Percentiles rank a stretch among this genome's conserved stretches.
phyloP scores from a whole-genome alignment of 2,888 invertebrate species.

The Fissipunctia ypsillon region DNA sequence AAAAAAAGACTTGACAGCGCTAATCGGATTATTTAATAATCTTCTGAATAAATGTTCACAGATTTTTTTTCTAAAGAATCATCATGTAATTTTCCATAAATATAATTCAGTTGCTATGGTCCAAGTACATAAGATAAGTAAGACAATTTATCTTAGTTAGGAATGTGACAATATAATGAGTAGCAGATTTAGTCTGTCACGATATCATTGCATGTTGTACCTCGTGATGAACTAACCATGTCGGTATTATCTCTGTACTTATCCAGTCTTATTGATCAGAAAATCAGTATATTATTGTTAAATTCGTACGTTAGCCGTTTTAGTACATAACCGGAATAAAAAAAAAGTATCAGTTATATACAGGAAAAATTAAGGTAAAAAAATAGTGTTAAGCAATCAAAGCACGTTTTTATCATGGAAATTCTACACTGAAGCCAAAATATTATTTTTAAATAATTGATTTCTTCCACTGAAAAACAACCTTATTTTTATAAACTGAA shows the following conservation, averaged over 20 bases:
- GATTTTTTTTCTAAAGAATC: background rate
- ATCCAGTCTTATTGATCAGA: constrained; percentile 22
- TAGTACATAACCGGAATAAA: background rate
- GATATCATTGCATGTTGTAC: constrained; percentile 38
- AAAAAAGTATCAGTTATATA: background rate
- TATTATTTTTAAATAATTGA: background rate
- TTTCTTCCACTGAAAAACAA: background rate
- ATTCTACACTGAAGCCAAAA: background rate
- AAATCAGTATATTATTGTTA: constrained; percentile 4
- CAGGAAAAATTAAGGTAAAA: background rate
- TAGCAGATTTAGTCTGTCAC: constrained; percentile 43
- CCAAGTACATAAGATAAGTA: constrained; percentile 38
- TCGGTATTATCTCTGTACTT: constrained; percentile 29
- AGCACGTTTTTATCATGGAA: too few species aligned
- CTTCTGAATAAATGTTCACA: background rate
- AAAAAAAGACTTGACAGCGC: background rate
- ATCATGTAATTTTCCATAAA: constrained; percentile 27
- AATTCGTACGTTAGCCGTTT: constrained; percentile 3
- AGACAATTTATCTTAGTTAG: constrained; percentile 44
- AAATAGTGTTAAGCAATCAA: background rate
- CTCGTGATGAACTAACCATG: constrained; percentile 39
- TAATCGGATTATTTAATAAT: background rate
- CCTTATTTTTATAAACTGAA: background rate
- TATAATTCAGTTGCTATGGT: constrained; percentile 13
- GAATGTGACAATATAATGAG: constrained; percentile 43